A percentile compares a stretch with the other conserved stretches of the same genome.
Conservation (phyloP, 2,113 vertebrate species). For the Neolamprologus sp. region DNA sequence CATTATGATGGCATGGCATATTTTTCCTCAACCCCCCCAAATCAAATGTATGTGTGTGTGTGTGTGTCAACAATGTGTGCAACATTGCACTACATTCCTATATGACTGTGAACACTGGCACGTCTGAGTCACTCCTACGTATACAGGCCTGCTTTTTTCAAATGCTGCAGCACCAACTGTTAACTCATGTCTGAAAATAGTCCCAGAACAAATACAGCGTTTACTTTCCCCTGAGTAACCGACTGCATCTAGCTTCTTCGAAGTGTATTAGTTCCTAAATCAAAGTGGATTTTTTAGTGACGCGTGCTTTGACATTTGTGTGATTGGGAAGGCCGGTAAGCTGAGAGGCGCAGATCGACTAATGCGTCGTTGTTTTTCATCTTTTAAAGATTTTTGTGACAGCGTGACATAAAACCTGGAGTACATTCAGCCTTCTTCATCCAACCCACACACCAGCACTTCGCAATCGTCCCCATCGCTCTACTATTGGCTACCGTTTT, state of each 20-base stretch:
- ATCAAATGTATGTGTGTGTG: neutral
- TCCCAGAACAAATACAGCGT: neutral
- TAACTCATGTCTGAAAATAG: neutral
- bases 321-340: neutral
- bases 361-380: neutral
- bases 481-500: neutral
- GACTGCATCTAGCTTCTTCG: neutral
- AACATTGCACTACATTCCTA: neutral
- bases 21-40: neutral
- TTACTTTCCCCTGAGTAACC: neutral
- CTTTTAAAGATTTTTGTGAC: neutral
- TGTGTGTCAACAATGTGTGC: neutral
- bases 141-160: neutral
- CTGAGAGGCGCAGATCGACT: neutral
- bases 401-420: neutral
- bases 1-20: neutral
- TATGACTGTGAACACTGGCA: neutral
- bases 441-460: neutral
- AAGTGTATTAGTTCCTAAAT: neutral
- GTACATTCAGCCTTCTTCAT: neutral
- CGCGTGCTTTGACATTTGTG: neutral
- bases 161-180: neutral
- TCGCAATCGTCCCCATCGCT: neutral
- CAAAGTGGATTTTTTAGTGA: neutral
- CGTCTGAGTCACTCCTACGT: neutral